Base-by-base conservation (phyloP, 1,140 invertebrate species). In the Drosophila dunni region DNA sequence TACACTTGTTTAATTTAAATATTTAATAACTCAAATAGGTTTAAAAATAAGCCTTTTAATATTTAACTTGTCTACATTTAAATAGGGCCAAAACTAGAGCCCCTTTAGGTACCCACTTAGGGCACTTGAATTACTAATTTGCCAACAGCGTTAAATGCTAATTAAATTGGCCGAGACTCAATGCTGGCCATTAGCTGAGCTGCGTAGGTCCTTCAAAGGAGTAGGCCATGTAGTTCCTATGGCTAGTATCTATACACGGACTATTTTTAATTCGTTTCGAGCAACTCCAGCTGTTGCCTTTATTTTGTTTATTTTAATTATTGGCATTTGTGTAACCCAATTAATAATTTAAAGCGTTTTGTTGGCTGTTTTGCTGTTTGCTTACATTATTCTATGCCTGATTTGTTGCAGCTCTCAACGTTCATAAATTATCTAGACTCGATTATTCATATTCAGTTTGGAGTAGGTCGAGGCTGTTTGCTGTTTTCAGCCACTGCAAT, bases 361-460 rank as follows among this genome's bases (percentile, higher is more conserved):
- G 61, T 76, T 68, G 64, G 61, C 48, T 70, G 83, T 68, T 76
- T 68, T 61, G 61, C 48, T 70, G 83, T 68, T 82, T 86, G 81
- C 88, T 86, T 79, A 62, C 65, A 54, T 38, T 61, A 51, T 42
- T 58, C 61, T 57, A 40, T 46, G 69, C 67, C 57, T 58, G 75
- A 62, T 75, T 73, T 71, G 34, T 33, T 58, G 36, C 46, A 61
- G 34, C 33, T 38, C 36, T 40, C 56, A 44, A 13, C 36, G 48
- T 68, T 65, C 75, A 85, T 86, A 88, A 86, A 79, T 82, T 74
- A 80, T 77, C 36, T 36, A 1, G 51, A 70, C 70, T 77, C 69
- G 69, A 5, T 40, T 74, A 77, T 71, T 42, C 38, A 83, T 74
- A 69, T 88, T 58, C 38, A 76, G 68, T 57, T 56, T 20, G 48